A percentile compares a stretch with the other conserved stretches of the same genome.
Conservation (phyloP, 2,797 vertebrate genomes). For the Garrulus glandarius region DNA sequence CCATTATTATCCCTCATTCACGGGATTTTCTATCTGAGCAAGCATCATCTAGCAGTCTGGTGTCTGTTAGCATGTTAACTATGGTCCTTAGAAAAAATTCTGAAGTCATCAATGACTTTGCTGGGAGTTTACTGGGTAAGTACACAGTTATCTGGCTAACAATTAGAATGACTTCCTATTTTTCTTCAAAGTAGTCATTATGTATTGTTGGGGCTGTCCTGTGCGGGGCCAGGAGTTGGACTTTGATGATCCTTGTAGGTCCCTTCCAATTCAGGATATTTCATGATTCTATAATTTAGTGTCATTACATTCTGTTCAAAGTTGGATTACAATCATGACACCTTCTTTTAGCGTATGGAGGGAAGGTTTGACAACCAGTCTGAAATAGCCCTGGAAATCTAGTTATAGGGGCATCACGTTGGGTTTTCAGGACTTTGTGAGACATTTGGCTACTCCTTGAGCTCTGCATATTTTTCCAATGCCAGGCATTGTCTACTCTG, state of each 20-base stretch:
- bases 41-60: not conserved
- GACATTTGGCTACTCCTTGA: constrained; percentile 66
- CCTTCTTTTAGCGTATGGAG: not conserved
- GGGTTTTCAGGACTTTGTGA: constrained; percentile 73
- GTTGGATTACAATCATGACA: not conserved
- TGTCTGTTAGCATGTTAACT: not conserved
- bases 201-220: not conserved
- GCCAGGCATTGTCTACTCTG: constrained; percentile 25
- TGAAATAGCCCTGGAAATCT: constrained; percentile 69
- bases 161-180: not conserved
- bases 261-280: not conserved
- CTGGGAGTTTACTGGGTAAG: not conserved
- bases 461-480: constrained; percentile 56
- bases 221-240: not conserved
- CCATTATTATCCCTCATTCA: not conserved
- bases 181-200: not conserved
- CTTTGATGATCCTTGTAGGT: not conserved
- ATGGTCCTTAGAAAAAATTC: not conserved
- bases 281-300: constrained; percentile 21
- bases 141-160: not conserved
- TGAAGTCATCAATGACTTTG: not conserved
- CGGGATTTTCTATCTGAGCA: not conserved
- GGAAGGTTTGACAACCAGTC: constrained; percentile 69
- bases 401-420: constrained; percentile 69
- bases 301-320: not conserved